These are phyloP conservation scores for Malurus splendens DNA, from an alignment of 2,797 vertebrate species.

Conservation along the genomic window DNA sequence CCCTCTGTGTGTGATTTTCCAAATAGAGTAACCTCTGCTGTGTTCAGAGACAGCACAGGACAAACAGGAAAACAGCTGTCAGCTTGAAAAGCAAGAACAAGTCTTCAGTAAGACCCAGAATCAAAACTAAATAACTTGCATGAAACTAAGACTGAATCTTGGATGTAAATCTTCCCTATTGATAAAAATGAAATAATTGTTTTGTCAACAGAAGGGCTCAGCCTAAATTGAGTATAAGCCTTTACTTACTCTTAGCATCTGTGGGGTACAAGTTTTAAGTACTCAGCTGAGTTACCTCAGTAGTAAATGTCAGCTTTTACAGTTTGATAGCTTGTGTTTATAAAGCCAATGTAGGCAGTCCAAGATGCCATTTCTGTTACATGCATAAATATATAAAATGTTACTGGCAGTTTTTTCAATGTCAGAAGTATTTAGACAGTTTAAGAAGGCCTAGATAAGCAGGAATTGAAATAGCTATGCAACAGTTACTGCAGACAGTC, in stretches of 20 bases:
- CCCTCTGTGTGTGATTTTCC: neutral
- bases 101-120: slow-evolving; percentile 18
- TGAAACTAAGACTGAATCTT: neutral
- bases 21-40: neutral
- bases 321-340: neutral
- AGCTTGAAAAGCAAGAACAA: neutral
- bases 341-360: neutral
- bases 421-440: neutral
- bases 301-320: neutral
- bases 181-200: neutral
- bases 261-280: neutral
- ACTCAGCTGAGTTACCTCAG: neutral
- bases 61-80: slow-evolving; percentile 11
- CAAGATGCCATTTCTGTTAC: neutral
- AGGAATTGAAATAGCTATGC: neutral
- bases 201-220: neutral
- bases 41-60: neutral
- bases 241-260: neutral
- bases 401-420: neutral
- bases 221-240: neutral
- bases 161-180: neutral
- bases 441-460: neutral
- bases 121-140: neutral
- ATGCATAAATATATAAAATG: neutral
- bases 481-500: neutral